phyloP scores from a whole-genome alignment of 1,140 invertebrate species.

The Andrena cerasifolii region DNA sequence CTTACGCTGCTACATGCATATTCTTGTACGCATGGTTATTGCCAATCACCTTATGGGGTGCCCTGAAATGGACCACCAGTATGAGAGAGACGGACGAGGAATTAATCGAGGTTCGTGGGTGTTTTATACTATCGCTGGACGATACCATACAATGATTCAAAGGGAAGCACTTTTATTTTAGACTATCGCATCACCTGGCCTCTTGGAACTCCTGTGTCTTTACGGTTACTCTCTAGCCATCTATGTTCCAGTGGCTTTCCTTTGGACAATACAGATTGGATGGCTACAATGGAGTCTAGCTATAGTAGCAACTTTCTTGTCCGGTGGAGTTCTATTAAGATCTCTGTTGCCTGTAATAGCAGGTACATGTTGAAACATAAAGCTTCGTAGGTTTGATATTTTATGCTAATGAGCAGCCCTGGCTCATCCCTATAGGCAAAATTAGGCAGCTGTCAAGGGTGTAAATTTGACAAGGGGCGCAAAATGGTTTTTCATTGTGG shows the following conservation, averaged over 20 bases:
- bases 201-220: constrained; percentile 93
- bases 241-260: constrained; percentile 96
- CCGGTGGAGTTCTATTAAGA: constrained; percentile 92
- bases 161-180: constrained; percentile 78
- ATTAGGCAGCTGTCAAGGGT: too few species aligned
- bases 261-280: constrained; percentile 94
- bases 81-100: constrained; percentile 83
- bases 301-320: constrained; percentile 89
- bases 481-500: too few species aligned
- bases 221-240: constrained; percentile 98
- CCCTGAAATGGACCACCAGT: constrained; percentile 91
- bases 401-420: too few species aligned
- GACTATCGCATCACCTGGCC: constrained; percentile 84
- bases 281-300: constrained; percentile 95
- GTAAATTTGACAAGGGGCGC: too few species aligned
- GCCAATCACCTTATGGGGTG: constrained; percentile 91
- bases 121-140: neutral
- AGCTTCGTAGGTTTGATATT: too few species aligned
- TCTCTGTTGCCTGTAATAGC: constrained; percentile 91
- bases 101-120: constrained; percentile 78
- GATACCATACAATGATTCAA: neutral
- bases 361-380: too few species aligned
- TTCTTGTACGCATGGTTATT: constrained; percentile 94
- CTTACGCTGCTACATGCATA: constrained; percentile 94
- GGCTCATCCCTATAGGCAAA: too few species aligned